A percentile compares a stretch with the other conserved stretches of the same genome.
Conservation (phyloP, 2,113 vertebrate species). For the Gobius niger region DNA sequence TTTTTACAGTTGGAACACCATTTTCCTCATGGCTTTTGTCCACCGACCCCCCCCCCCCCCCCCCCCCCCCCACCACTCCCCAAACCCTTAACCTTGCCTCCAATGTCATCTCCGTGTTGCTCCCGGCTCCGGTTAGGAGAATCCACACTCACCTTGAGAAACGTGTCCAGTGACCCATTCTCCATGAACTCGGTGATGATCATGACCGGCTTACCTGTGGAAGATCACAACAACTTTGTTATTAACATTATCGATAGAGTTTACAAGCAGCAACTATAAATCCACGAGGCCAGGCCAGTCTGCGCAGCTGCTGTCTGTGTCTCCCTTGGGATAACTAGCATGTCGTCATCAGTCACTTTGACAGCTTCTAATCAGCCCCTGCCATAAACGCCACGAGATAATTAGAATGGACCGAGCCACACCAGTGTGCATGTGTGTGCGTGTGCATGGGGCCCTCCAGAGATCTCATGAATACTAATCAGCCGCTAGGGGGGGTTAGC, state of each 20-base stretch:
- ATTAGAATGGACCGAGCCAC: constrained; percentile 75
- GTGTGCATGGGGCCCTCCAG: constrained; percentile 57
- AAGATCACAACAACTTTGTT: constrained; percentile 47
- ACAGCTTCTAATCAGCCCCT: constrained; percentile 78
- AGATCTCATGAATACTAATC: constrained; percentile 78
- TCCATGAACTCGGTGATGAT: constrained; percentile 99
- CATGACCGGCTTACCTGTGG: constrained; percentile 90
- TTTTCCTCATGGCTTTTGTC: constrained; percentile 21
- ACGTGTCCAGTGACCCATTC: constrained; percentile 95
- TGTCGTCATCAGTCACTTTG: constrained; percentile 78
- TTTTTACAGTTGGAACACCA: constrained; percentile 20
- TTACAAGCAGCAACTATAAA: constrained; percentile 40
- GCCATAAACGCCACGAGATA: constrained; percentile 76
- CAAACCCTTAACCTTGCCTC: constrained; percentile 25
- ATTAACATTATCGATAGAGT: constrained; percentile 26
- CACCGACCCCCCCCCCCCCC: not conserved
- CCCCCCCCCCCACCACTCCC: no score
- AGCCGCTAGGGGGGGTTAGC: constrained; percentile 56
- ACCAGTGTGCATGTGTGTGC: constrained; percentile 36
- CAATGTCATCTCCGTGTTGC: constrained; percentile 3
- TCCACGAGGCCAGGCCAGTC: constrained; percentile 37
- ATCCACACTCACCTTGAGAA: constrained; percentile 86
- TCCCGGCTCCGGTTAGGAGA: constrained; percentile 8
- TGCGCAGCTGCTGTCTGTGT: constrained; percentile 63
- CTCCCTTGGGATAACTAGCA: constrained; percentile 59